Percentiles rank a stretch among this genome's conserved stretches.
Conservation (phyloP, 2,888 invertebrate genomes). For the Fabriciana adippe region DNA sequence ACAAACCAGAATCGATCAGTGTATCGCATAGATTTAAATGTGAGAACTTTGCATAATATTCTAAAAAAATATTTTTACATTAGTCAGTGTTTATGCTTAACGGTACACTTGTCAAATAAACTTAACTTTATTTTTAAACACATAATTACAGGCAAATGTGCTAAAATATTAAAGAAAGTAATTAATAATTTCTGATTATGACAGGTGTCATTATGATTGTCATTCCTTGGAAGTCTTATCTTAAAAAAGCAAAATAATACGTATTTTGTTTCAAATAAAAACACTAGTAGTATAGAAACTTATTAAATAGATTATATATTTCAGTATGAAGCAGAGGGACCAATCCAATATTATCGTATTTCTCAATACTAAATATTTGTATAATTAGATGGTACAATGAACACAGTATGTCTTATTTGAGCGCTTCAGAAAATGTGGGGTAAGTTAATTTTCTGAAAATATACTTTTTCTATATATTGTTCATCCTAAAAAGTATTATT, state of each 20-base stretch:
- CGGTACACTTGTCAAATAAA: slow-evolving; percentile 27
- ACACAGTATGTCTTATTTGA: slow-evolving; percentile 80
- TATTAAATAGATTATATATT: slow-evolving; percentile 45
- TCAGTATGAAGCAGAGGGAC: slow-evolving; percentile 73
- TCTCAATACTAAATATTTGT: slow-evolving; percentile 59
- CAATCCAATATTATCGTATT: slow-evolving; percentile 59
- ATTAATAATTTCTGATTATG: slow-evolving; percentile 54
- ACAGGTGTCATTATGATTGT: slow-evolving; percentile 72
- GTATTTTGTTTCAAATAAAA: slow-evolving; percentile 51
- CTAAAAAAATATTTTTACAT: slow-evolving; percentile 29
- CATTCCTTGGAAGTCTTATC: slow-evolving; percentile 55
- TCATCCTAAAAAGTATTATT: slow-evolving; percentile 3
- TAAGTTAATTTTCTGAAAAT: slow-evolving; percentile 49
- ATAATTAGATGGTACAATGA: slow-evolving; percentile 73
- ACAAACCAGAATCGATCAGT: slow-evolving; percentile 49
- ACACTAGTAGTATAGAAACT: slow-evolving; percentile 24
- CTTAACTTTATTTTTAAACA: slow-evolving; percentile 1
- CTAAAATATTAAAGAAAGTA: slow-evolving; percentile 31
- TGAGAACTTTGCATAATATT: slow-evolving; percentile 49
- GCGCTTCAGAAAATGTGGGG: slow-evolving; percentile 81
- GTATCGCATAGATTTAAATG: slow-evolving; percentile 54
- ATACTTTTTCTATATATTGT: background rate
- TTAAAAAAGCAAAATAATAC: slow-evolving; percentile 58
- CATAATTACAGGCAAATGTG: background rate
- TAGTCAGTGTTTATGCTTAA: slow-evolving; percentile 30